Evolutionary conservation across 1,140 invertebrate species (phyloP), one percentile per base, ranked within the genome.

Genomic region (Asobara japonica): DNA sequence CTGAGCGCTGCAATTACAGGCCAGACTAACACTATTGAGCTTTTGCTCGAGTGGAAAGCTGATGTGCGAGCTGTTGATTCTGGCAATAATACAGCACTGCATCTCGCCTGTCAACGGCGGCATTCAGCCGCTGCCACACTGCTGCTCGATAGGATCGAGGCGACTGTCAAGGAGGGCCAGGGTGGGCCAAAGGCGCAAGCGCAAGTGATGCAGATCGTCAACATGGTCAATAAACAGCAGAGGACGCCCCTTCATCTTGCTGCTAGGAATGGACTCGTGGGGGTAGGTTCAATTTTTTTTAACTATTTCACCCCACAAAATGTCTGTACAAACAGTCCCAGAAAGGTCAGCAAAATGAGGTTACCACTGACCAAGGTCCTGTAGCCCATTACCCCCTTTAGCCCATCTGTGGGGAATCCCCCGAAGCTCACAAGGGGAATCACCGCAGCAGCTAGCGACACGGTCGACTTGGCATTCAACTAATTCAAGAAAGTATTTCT

Each of bases 1-100:
- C 87, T 91, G 33, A 84, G 90, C 66, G 91, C 91, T 18, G 90
- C 91, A 7, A 80, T 88, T 18, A 90, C 89, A 67, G 90, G 90
- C 16, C 89, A 91, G 75, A 84, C 83, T 38, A 82, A 82, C 71
- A 83, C 88, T 60, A 87, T 91, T 27, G 90, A 90, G 72, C 73
- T 91, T 51, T 76, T 91, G 16, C 79, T 91, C 48, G 86, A 89
- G 62, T 80, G 84, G 78, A 88, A 88, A 70, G 88, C 90, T 13
- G 86, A 92, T 75, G 79, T 90, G 10, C 85, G 84, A 25, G 82
- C 84, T 31, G 81, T 84, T 33, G 91, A 92, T 77, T 86, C 86
- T 7, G 84, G 88, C 30, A 86, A 88, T 51, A 91, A 91, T 75
- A 90, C 90, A 11, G 89, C 90, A 16, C 81, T 92, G 68, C 91